Percentiles rank a stretch among this genome's conserved stretches.
These are phyloP conservation scores for Rhagonycha fulva DNA, from an alignment of 2,888 invertebrate genomes.

Conservation along the genomic window DNA sequence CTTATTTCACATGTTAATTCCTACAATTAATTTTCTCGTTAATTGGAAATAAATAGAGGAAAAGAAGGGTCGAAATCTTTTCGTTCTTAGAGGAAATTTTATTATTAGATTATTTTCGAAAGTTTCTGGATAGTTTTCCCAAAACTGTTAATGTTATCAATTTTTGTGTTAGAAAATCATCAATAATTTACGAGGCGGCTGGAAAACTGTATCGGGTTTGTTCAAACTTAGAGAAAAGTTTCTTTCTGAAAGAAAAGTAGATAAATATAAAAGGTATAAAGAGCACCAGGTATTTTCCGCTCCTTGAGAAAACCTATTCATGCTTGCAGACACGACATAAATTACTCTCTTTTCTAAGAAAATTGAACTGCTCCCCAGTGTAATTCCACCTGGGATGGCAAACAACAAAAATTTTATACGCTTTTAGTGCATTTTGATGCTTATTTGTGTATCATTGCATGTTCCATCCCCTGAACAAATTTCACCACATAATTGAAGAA, in stretches of 20 bases:
- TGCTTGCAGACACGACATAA: conserved; percentile 6
- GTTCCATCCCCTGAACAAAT: background rate
- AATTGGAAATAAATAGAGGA: background rate
- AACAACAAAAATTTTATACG: background rate
- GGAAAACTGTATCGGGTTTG: background rate
- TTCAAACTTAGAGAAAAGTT: background rate
- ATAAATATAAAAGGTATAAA: conserved; percentile 13
- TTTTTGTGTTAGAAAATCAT: background rate
- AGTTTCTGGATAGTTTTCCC: background rate
- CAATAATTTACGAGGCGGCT: background rate
- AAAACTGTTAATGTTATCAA: background rate
- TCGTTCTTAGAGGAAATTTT: background rate
- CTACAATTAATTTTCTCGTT: background rate
- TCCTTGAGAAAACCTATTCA: conserved; percentile 8
- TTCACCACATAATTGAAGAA: background rate
- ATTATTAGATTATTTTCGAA: background rate
- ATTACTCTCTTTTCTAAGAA: conserved; percentile 15
- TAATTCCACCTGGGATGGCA: conserved; percentile 4
- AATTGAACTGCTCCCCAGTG: conserved; percentile 20
- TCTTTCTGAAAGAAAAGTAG: background rate
- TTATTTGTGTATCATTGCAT: background rate
- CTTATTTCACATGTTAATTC: background rate
- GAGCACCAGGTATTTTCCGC: conserved; percentile 10
- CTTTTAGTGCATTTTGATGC: background rate
- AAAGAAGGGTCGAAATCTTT: background rate